Conservation (phyloP, 2,797 vertebrate genomes). For the Cichlasoma orientale region DNA sequence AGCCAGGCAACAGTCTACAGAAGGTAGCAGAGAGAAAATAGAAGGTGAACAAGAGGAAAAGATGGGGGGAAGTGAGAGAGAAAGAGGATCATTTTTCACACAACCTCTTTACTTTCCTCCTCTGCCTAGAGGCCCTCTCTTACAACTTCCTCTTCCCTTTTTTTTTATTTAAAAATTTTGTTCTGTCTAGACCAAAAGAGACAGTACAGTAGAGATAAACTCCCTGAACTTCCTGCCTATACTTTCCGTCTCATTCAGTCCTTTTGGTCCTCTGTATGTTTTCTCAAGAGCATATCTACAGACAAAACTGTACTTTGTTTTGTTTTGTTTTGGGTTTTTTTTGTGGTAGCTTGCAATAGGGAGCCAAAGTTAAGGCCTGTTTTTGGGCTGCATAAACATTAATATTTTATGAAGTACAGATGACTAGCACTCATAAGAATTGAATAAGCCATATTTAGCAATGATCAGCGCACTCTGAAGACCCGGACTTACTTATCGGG, state of each 20-base stretch:
- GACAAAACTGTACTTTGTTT: neutral
- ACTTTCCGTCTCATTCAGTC: slow-evolving; percentile 43
- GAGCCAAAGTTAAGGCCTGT: slow-evolving; percentile 15
- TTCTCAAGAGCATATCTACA: slow-evolving; percentile 34
- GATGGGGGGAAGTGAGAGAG: neutral
- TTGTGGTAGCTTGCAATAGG: neutral
- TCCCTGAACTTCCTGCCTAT: slow-evolving; percentile 19
- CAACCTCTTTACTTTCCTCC: slow-evolving; percentile 48
- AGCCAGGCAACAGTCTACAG: slow-evolving; percentile 41
- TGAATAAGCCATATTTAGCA: slow-evolving; percentile 30
- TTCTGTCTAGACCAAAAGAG: slow-evolving; percentile 38
- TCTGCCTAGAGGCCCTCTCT: slow-evolving; percentile 50
- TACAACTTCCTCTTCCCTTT: slow-evolving; percentile 51
- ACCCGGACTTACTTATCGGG: slow-evolving; percentile 3
- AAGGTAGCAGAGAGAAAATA: slow-evolving; percentile 16
- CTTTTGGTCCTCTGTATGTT: slow-evolving; percentile 23
- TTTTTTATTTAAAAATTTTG: slow-evolving; percentile 28
- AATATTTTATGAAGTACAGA: slow-evolving; percentile 54
- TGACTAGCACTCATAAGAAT: slow-evolving; percentile 19
- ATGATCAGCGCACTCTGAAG: slow-evolving; percentile 21
- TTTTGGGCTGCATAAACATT: slow-evolving; percentile 23
- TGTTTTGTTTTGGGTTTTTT: neutral
- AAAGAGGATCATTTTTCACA: slow-evolving; percentile 51
- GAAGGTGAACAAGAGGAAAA: slow-evolving; percentile 44
- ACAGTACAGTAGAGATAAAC: slow-evolving; percentile 35